phyloP scores from a whole-genome alignment of 2,888 invertebrate genomes.

The Calameuta pallipes region DNA sequence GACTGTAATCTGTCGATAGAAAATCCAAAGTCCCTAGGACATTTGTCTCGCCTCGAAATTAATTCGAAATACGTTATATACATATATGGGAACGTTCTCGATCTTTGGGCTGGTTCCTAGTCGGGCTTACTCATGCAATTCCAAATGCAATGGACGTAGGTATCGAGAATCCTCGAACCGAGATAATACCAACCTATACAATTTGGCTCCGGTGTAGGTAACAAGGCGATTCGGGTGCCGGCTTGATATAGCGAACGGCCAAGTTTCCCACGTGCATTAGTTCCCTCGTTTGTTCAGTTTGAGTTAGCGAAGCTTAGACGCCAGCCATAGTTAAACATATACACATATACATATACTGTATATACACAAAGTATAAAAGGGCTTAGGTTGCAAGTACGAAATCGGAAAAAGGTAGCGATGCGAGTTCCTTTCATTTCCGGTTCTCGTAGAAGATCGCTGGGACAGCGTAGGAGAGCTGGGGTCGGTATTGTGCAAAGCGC shows the following conservation, averaged over 20 bases:
- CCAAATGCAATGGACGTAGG: not conserved
- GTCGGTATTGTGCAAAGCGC: constrained; percentile 31
- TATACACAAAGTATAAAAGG: too few relatives aligned
- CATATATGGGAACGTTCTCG: too few relatives aligned
- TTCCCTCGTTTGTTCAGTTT: constrained; percentile 30
- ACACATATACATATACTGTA: too few relatives aligned
- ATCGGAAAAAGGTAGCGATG: too few relatives aligned
- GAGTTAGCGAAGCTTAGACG: constrained; percentile 8
- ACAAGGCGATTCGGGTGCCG: constrained; percentile 30
- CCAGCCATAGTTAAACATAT: not conserved
- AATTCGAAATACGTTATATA: too few relatives aligned
- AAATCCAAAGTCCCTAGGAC: too few relatives aligned
- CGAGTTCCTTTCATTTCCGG: constrained; percentile 2
- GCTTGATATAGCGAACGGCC: constrained; percentile 31
- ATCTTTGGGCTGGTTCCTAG: too few relatives aligned
- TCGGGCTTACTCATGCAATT: too few relatives aligned
- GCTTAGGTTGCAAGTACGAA: too few relatives aligned
- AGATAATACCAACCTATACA: constrained; percentile 36
- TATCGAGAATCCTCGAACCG: constrained; percentile 27
- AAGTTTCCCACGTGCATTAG: constrained; percentile 45
- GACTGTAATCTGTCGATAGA: too few relatives aligned
- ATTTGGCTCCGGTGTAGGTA: constrained; percentile 27
- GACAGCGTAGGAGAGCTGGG: constrained; percentile 14
- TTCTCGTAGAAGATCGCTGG: constrained; percentile 10
- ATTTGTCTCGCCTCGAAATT: too few relatives aligned